Conservation (phyloP, 2,113 vertebrate species). For the Pangasianodon gigas region DNA sequence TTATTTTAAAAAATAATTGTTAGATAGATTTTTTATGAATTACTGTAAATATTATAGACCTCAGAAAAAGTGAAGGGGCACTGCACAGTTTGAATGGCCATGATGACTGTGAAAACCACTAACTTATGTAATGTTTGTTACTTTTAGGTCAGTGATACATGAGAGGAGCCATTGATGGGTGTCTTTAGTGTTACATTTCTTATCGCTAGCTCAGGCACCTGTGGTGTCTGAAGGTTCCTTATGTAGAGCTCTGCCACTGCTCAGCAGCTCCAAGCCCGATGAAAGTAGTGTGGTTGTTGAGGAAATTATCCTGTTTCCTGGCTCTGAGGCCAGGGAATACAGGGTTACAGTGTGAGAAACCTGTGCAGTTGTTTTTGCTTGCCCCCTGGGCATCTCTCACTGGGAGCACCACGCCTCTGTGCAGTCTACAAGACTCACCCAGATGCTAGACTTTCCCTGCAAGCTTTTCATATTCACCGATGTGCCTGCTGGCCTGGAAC, state of each 20-base stretch:
- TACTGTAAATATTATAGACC: neutral
- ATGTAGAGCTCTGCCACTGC: conserved; percentile 45
- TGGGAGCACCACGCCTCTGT: conserved; percentile 52
- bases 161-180: conserved; percentile 65
- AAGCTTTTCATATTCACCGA: neutral
- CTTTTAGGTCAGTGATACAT: conserved; percentile 69
- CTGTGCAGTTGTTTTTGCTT: conserved; percentile 66
- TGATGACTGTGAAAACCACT: conserved; percentile 65
- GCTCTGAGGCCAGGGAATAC: conserved; percentile 70
- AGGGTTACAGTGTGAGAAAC: conserved; percentile 77
- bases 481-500: neutral
- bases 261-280: conserved; percentile 40
- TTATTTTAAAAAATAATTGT: neutral
- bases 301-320: conserved; percentile 69
- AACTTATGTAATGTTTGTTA: conserved; percentile 70
- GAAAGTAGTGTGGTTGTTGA: conserved; percentile 70
- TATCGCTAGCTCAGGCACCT: conserved; percentile 44
- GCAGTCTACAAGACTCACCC: neutral
- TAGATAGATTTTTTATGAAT: neutral
- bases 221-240: conserved; percentile 57
- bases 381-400: conserved; percentile 56
- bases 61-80: neutral
- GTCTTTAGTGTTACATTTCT: conserved; percentile 51
- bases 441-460: neutral
- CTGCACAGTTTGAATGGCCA: neutral